Conservation (phyloP, 2,888 invertebrate genomes). For the Ecliptopera silaceata region DNA sequence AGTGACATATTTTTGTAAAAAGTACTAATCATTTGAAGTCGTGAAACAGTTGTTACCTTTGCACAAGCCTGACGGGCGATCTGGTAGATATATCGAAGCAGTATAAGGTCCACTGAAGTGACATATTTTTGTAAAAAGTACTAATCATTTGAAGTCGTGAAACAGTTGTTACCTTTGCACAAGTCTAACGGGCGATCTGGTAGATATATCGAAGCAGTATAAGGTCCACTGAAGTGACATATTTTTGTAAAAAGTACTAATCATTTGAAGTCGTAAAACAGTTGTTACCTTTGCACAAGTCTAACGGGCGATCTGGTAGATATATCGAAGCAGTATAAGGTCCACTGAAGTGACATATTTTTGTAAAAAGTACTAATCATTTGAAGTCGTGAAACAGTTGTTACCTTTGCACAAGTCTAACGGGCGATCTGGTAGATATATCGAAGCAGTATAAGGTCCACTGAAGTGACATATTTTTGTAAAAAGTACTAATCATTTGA, state of each 20-base stretch:
- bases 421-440: constrained; percentile 91
- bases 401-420: constrained; percentile 90
- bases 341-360: constrained; percentile 97
- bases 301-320: constrained; percentile 92
- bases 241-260: no score
- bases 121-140: no score
- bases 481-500: no score
- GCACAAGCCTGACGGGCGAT: no score
- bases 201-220: constrained; percentile 96
- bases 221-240: constrained; percentile 96
- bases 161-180: constrained; percentile 85
- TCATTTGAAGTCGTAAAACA: no score
- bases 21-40: no score
- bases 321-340: constrained; percentile 95
- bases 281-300: constrained; percentile 87
- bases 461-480: constrained; percentile 96
- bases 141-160: no score
- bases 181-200: constrained; percentile 91
- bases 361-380: no score
- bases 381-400: neutral
- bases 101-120: no score
- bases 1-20: no score
- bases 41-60: no score
- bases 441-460: constrained; percentile 98
- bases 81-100: no score